phyloP scores from a whole-genome alignment of 2,888 invertebrate species.

The Dryadula phaetusa region DNA sequence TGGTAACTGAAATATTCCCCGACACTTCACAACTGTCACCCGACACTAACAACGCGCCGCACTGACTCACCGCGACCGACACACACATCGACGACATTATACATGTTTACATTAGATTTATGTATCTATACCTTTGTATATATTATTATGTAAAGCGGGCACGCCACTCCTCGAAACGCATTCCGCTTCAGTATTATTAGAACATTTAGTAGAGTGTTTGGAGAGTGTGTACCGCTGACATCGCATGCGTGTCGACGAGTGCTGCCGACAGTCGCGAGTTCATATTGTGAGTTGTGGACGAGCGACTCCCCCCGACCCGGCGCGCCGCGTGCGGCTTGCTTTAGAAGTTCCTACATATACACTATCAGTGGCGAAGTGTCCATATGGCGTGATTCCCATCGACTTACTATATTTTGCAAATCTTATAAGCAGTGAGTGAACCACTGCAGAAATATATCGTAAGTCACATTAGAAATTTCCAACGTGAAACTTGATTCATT shows the following conservation, averaged over 20 bases:
- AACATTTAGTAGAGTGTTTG: not conserved
- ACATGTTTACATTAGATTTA: constrained; percentile 21
- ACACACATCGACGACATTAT: constrained; percentile 19
- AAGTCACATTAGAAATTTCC: too few species aligned
- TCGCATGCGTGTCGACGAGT: constrained; percentile 47
- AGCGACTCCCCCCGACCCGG: constrained; percentile 52
- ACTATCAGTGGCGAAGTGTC: too few species aligned
- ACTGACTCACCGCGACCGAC: constrained; percentile 20
- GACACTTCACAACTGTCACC: not conserved
- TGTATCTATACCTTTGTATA: constrained; percentile 27
- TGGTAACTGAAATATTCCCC: constrained; percentile 7
- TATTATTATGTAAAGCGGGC: constrained; percentile 31
- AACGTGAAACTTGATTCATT: too few species aligned
- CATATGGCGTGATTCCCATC: too few species aligned
- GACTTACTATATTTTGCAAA: too few species aligned
- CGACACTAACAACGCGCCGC: constrained; percentile 17
- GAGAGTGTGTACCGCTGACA: not conserved
- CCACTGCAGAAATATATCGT: too few species aligned
- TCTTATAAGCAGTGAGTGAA: too few species aligned
- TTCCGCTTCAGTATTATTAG: not conserved
- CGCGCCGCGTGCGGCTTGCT: not conserved
- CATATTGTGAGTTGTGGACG: constrained; percentile 65
- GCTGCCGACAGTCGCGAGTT: constrained; percentile 54
- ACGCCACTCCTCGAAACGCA: constrained; percentile 28
- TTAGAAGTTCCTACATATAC: too few species aligned